phyloP scores from a whole-genome alignment of 2,888 invertebrate genomes.

The Ypsolopha scabrella region DNA sequence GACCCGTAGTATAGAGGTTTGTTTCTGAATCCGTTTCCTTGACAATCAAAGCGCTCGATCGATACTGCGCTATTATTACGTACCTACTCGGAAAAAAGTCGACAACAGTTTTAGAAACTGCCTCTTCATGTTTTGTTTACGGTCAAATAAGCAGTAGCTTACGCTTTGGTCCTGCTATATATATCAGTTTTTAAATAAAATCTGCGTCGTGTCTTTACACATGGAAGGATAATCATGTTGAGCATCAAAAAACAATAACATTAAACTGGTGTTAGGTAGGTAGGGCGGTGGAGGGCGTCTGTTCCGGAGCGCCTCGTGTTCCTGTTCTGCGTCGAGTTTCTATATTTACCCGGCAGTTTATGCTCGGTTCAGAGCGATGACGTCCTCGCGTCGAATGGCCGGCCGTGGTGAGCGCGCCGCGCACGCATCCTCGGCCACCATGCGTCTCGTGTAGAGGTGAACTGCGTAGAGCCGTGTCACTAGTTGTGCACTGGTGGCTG shows the following conservation, averaged over 20 bases:
- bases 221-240: conserved; percentile 10
- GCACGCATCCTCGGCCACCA: conserved; percentile 6
- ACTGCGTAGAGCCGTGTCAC: neutral
- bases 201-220: too few relatives aligned
- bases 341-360: conserved; percentile 62
- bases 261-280: conserved; percentile 8
- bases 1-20: conserved; percentile 5
- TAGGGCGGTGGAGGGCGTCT: conserved; percentile 14
- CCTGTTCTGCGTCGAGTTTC: conserved; percentile 54
- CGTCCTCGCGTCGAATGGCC: conserved; percentile 28
- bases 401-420: conserved; percentile 15
- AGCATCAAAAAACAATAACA: conserved; percentile 15
- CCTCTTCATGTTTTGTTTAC: neutral
- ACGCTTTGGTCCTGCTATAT: too few relatives aligned
- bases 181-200: too few relatives aligned
- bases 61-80: neutral
- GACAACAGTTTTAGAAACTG: neutral
- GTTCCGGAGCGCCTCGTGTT: conserved; percentile 45
- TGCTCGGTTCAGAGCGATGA: conserved; percentile 54
- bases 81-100: neutral
- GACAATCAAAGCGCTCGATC: conserved; percentile 2
- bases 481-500: neutral
- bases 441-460: neutral
- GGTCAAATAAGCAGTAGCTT: too few relatives aligned
- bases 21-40: conserved; percentile 7